These are phyloP conservation scores for Hystrix cristata DNA, from an alignment of 2,113 vertebrate genomes.

Conservation along the genomic window DNA sequence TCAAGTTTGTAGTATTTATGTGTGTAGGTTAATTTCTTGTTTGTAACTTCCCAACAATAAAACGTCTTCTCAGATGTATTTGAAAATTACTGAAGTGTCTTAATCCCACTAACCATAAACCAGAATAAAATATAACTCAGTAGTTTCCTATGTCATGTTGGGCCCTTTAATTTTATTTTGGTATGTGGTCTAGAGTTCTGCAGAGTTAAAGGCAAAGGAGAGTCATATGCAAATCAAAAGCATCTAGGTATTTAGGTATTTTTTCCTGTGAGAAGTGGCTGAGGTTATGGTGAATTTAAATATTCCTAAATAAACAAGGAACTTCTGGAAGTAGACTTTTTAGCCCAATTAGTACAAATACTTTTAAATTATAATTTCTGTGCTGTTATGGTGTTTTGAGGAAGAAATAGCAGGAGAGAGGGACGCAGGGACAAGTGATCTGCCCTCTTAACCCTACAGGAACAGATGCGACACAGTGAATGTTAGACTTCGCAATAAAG, in stretches of 20 bases:
- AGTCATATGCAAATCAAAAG: neutral
- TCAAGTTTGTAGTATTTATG: neutral
- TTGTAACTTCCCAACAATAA: neutral
- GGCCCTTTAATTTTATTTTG: neutral
- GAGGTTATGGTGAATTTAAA: neutral
- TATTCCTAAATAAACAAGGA: constrained; percentile 39
- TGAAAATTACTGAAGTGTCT: neutral
- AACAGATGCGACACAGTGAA: neutral
- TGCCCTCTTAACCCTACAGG: neutral
- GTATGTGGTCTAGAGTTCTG: neutral
- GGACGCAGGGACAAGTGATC: neutral
- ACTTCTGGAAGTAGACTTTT: neutral
- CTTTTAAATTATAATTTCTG: neutral
- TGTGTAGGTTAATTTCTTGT: neutral
- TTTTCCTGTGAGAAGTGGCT: neutral
- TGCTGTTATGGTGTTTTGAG: neutral
- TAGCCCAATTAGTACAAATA: neutral
- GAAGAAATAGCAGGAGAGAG: neutral
- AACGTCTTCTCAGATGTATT: neutral
- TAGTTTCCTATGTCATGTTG: neutral
- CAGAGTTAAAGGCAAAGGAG: neutral
- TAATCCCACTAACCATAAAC: neutral
- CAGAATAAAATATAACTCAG: neutral
- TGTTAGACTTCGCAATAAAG: neutral
- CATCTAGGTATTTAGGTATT: neutral